phyloP scores from a whole-genome alignment of 2,888 invertebrate genomes.

The Diplazon laetatorius region DNA sequence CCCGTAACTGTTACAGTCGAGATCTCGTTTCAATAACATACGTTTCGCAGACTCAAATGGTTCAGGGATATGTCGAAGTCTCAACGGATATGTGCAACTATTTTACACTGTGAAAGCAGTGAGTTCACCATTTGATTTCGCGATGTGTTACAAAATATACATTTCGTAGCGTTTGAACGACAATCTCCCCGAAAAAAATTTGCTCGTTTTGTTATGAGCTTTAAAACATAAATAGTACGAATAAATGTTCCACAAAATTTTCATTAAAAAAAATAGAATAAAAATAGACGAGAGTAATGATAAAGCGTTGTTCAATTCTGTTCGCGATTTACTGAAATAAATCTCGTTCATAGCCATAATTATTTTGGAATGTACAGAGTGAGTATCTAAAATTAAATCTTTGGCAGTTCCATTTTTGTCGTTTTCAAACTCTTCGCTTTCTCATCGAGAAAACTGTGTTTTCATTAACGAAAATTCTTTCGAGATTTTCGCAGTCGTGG shows the following conservation, averaged over 20 bases:
- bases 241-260: conserved; percentile 30
- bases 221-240: conserved; percentile 12
- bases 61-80: conserved; percentile 60
- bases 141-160: conserved; percentile 44
- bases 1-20: conserved; percentile 44
- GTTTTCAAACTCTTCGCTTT: conserved; percentile 12
- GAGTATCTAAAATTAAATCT: conserved; percentile 56
- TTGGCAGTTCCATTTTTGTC: conserved; percentile 53
- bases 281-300: conserved; percentile 12
- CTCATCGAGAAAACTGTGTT: not conserved
- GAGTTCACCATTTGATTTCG: conserved; percentile 30
- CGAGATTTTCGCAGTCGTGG: not conserved
- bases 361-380: conserved; percentile 38
- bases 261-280: conserved; percentile 19
- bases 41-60: conserved; percentile 66
- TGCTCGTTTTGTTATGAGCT: too few species aligned
- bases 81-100: conserved; percentile 71
- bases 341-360: conserved; percentile 11
- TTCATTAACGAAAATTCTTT: conserved; percentile 1
- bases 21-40: conserved; percentile 60
- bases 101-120: conserved; percentile 22
- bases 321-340: conserved; percentile 21
- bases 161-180: conserved; percentile 3
- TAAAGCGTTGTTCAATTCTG: conserved; percentile 13
- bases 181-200: not conserved